Evolutionary conservation across 2,113 vertebrate genomes (phyloP), one percentile per base, ranked within the genome.

Genomic region (Paracyprichromis sp.): DNA sequence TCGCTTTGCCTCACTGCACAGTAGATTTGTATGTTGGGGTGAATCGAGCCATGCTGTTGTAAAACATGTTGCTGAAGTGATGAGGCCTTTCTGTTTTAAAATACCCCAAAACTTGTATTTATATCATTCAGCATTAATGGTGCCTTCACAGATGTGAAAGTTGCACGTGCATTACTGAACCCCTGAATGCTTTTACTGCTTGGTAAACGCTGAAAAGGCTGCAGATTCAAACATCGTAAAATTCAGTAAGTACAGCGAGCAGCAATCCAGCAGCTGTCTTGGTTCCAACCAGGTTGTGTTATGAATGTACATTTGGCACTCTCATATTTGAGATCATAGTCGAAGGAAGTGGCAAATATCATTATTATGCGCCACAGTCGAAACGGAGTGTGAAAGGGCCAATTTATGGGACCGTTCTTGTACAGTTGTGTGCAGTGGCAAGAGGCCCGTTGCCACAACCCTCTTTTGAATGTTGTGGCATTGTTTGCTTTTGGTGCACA

Each of bases 381-480:
- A 21, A 40, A 69, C 19, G 6, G 1, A 76, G 40, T 26, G 8
- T 73, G 69, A 29, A 47, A 47, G 69, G 69, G 14, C 69, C 40
- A 2, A 76, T 47, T 76, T 0, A 47, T 11, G 24, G 40, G 69
- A 7, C 0, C 3, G 6, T 17, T 76, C 69, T 47, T 76, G 69
- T 45, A 76, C 40, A 47, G 5, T 11, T 47, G 24, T 73, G 40
- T 73, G 9, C 21, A 10, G 69, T 29, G 40, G 69, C 0, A 69
- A 36, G 1, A 38, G 2, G 19, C 31, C 9, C 6, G 6, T 38
- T 69, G 61, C 2, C 61, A n/a, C 34, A 45, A 47, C 40, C 12
- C 66, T 76, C 40, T 76, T 2, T 10, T 29, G 40, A 76, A 2
- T 76, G 21, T 47, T 26, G 36, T 76, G 24, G 9, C 69, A 76